These are phyloP conservation scores for Arizona elegans DNA, from an alignment of 2,113 vertebrate species.

Conservation along the genomic window DNA sequence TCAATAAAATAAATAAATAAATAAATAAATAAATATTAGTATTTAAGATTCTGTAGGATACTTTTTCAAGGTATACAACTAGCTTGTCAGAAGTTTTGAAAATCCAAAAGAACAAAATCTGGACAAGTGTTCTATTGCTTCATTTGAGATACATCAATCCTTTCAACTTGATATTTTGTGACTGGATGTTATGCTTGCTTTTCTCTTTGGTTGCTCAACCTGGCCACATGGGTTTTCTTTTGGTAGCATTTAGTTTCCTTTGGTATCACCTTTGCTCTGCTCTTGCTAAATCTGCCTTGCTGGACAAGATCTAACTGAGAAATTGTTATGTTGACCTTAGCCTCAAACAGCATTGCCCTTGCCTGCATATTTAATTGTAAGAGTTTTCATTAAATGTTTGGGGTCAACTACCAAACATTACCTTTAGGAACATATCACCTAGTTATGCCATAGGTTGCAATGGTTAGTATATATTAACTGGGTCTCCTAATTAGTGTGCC, in stretches of 20 bases:
- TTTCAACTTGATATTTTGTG: neutral
- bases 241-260: neutral
- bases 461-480: slow-evolving; percentile 46
- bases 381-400: neutral
- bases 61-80: neutral
- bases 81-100: neutral
- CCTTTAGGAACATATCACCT: slow-evolving; percentile 40
- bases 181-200: neutral
- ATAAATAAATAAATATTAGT: no score
- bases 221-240: neutral
- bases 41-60: neutral
- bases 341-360: neutral
- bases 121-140: neutral
- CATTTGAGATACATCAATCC: neutral
- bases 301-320: neutral
- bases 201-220: neutral
- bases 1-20: no score
- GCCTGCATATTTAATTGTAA: neutral
- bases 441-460: slow-evolving; percentile 34
- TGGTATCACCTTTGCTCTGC: neutral
- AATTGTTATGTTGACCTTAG: neutral
- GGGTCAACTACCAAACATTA: neutral
- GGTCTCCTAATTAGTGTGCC: slow-evolving; percentile 58
- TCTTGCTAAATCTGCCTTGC: neutral
- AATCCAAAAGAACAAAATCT: rapidly evolving